Base-by-base conservation (phyloP, 2,797 vertebrate species). In the Protosalanx chinensis region DNA sequence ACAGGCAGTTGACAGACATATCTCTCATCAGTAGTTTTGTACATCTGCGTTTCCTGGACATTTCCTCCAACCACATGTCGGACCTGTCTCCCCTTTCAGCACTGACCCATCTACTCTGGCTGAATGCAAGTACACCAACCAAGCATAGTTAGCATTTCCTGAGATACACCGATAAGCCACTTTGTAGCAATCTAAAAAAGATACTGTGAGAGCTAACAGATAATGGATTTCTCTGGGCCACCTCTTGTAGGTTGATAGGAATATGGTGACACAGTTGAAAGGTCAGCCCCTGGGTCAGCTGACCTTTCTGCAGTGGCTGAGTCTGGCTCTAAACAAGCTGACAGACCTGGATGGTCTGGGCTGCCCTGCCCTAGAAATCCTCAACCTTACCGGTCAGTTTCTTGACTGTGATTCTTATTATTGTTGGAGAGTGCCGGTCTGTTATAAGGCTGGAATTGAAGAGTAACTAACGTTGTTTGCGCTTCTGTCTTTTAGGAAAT, bases 1-100 rank as follows among this genome's bases (percentile, higher is more conserved):
- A 63, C 75, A 99, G 97, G 75, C 71, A 80, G 41, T 87, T 99
- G 84, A 94, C 88, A 64, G 95, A 97, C 74, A 93, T 98, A 69
- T 46, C 75, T 66, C 77, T 94, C 65, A 85, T 99, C 1, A 73
- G 88, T 76, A 82, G 73, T 76, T 98, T 91, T 75, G 81, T 95
- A 86, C 96, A 99, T 76, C 85, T 98, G 75, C 93, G 94, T 33
- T 98, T 96, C 6, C 90, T 98, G 90, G 95, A 99, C 78, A 10
- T 98, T 68, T 96, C 97, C 56, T 92, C 91, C 75, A 99, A 99
- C 86, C 85, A 88, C 68, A 81, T 99, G 18, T 83, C 79, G 8
- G 95, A 98, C 87, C 87, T 99, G 66, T 90, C 92, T 29, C 92
- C 96, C 0, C 82, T 99, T 84, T 89, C 88, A 33, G 70, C 75